Evolutionary conservation across 2,888 invertebrate species (phyloP).

Genomic region (Rugalucina vietnamica): DNA sequence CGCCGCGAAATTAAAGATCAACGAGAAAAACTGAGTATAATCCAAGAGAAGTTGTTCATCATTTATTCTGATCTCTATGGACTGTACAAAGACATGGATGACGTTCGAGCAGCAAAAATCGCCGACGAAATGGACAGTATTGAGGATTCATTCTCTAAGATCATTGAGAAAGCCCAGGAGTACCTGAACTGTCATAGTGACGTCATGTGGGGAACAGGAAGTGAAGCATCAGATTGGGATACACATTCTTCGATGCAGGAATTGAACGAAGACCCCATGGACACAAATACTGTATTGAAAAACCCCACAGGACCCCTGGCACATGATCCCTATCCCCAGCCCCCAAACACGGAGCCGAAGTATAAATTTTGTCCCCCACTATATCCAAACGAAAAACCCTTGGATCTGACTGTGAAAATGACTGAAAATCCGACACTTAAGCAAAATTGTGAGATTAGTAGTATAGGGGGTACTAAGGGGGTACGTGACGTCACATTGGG

Average conservation of each 20-base stretch:
- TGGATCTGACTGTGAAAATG: not conserved
- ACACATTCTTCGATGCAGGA: no score
- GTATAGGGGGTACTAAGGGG: no score
- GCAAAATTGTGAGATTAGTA: no score
- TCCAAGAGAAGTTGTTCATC: not conserved
- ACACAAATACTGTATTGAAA: not conserved
- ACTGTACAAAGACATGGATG: not conserved
- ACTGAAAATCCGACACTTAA: no score
- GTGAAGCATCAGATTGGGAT: not conserved
- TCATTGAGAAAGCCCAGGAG: not conserved
- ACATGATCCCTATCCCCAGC: not conserved
- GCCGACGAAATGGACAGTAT: not conserved
- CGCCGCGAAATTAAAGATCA: not conserved
- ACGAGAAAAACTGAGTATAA: not conserved
- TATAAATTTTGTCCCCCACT: not conserved
- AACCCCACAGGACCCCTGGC: not conserved
- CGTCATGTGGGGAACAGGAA: not conserved
- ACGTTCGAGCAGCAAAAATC: not conserved
- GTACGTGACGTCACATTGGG: no score
- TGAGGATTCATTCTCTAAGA: not conserved
- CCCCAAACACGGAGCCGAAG: not conserved
- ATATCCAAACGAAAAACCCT: not conserved
- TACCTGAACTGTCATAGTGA: not conserved
- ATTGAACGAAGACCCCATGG: not conserved
- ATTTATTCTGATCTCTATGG: not conserved